Percentiles rank a stretch among this genome's conserved stretches.
These are phyloP conservation scores for Leptoclinus maculatus DNA, from an alignment of 2,797 vertebrate species.

Conservation along the genomic window DNA sequence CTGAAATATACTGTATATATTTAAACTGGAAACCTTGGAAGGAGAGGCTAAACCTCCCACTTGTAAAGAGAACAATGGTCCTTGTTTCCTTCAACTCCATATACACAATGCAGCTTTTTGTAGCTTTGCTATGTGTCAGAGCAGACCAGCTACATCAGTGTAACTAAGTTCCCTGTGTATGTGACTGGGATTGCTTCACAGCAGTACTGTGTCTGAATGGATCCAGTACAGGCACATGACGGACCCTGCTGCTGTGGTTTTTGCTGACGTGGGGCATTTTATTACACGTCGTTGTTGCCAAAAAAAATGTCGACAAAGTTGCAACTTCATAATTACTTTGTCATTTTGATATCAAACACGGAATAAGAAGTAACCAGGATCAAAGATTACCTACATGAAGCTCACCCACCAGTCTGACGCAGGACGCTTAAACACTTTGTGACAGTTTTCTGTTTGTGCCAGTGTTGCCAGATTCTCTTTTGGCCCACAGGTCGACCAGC, in stretches of 20 bases:
- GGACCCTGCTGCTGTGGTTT: conserved; percentile 11
- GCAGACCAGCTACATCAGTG: background rate
- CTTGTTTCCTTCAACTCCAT: background rate
- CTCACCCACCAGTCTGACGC: background rate
- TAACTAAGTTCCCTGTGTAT: background rate
- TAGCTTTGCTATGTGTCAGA: background rate
- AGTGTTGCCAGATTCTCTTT: conserved; percentile 33
- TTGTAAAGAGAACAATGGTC: background rate
- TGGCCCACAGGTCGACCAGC: conserved; percentile 15
- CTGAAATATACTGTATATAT: background rate
- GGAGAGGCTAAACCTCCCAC: background rate
- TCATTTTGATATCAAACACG: background rate
- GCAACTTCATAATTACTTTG: background rate
- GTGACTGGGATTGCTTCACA: background rate
- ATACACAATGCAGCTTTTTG: background rate
- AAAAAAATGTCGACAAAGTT: background rate
- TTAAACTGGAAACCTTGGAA: conserved; percentile 1
- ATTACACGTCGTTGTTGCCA: background rate
- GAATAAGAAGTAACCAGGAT: background rate
- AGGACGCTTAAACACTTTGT: background rate
- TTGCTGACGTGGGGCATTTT: background rate
- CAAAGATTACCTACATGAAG: background rate
- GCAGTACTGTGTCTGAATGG: background rate
- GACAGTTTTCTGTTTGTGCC: conserved; percentile 25
- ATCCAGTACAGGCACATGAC: background rate